Percentiles rank a stretch among this genome's conserved stretches.
phyloP scores from a whole-genome alignment of 2,797 vertebrate genomes.

The Malurus splendens region DNA sequence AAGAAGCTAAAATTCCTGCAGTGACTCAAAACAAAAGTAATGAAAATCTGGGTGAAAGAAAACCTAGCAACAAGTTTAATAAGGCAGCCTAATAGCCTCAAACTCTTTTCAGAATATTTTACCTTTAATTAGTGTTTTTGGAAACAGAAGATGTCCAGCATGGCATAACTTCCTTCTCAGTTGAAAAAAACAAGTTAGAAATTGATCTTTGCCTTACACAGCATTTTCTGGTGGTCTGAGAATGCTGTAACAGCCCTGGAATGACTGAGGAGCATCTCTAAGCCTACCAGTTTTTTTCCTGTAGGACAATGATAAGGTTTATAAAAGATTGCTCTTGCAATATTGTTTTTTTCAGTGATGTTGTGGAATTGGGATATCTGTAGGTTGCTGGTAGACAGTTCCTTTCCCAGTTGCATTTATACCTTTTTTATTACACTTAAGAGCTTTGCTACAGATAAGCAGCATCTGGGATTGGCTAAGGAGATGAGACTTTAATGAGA shows the following conservation, averaged over 20 bases:
- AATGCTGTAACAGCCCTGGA: background rate
- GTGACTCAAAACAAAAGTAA: background rate
- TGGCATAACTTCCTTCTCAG: background rate
- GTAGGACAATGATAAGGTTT: background rate
- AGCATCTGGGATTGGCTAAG: slow-evolving; percentile 36
- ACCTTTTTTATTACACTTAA: slow-evolving; percentile 30
- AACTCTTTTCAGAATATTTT: background rate
- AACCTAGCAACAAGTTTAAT: background rate
- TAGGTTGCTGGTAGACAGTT: background rate
- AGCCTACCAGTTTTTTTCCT: background rate
- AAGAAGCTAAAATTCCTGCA: background rate
- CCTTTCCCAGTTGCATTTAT: background rate
- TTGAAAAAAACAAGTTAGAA: background rate
- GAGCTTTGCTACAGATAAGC: slow-evolving; percentile 32
- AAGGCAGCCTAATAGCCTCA: background rate
- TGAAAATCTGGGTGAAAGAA: background rate
- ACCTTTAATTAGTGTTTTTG: background rate
- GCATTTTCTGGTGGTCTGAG: background rate
- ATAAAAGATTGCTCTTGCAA: background rate
- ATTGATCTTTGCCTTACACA: background rate
- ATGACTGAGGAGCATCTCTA: background rate
- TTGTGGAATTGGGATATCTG: background rate
- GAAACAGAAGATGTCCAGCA: background rate
- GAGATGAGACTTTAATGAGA: slow-evolving; percentile 55
- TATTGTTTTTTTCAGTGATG: background rate